These are phyloP conservation scores for Euplagia quadripunctaria DNA, from an alignment of 2,888 invertebrate genomes.

Conservation along the genomic window DNA sequence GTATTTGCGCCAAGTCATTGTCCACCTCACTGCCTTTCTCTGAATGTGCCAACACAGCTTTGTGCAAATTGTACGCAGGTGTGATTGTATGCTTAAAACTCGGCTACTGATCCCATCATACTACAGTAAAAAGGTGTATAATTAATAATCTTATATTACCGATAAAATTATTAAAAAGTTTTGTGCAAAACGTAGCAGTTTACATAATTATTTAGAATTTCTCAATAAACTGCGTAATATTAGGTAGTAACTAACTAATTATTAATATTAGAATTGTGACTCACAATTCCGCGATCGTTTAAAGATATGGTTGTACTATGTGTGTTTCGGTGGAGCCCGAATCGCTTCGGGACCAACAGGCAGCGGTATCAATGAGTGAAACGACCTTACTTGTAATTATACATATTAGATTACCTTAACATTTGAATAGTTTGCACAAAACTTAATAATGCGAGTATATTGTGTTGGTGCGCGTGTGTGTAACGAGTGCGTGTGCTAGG, in stretches of 20 bases:
- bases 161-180: constrained; percentile 6
- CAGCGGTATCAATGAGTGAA: too few relatives aligned
- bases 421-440: constrained; percentile 33
- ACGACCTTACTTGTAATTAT: not conserved
- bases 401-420: too few relatives aligned
- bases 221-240: too few relatives aligned
- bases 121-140: constrained; percentile 27
- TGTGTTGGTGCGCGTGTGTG: constrained; percentile 36
- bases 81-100: constrained; percentile 44
- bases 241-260: too few relatives aligned
- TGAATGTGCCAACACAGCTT: constrained; percentile 67
- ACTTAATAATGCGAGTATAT: constrained; percentile 13
- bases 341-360: too few relatives aligned
- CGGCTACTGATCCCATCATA: constrained; percentile 24
- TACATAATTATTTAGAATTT: too few relatives aligned
- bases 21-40: constrained; percentile 57
- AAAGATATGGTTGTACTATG: not conserved
- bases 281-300: not conserved
- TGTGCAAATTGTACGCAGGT: constrained; percentile 53
- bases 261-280: constrained; percentile 10
- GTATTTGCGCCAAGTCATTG: constrained; percentile 44
- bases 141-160: constrained; percentile 12
- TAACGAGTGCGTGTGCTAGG: constrained; percentile 64
- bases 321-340: too few relatives aligned
- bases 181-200: constrained; percentile 41